phyloP scores from a whole-genome alignment of 2,888 invertebrate genomes.

The Hypomecis punctinalis region DNA sequence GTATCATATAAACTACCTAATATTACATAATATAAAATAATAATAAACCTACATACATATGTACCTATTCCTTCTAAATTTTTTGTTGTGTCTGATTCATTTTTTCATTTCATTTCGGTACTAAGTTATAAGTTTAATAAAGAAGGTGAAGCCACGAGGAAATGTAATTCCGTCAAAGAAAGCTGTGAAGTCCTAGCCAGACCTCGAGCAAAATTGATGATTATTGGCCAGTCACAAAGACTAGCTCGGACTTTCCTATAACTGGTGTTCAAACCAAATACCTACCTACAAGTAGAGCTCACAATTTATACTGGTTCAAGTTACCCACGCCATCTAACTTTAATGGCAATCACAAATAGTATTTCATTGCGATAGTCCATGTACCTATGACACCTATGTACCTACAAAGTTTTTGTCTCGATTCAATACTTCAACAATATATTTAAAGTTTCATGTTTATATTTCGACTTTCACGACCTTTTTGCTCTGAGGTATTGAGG shows the following conservation, averaged over 20 bases:
- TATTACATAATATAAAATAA: too few relatives aligned
- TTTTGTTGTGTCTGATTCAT: too few relatives aligned
- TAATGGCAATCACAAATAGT: background rate
- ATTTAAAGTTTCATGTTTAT: too few relatives aligned
- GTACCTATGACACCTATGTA: too few relatives aligned
- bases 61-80: too few relatives aligned
- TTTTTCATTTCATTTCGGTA: background rate
- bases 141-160: conserved; percentile 41
- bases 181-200: conserved; percentile 48
- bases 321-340: background rate
- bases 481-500: too few relatives aligned
- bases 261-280: conserved; percentile 27
- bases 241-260: conserved; percentile 34
- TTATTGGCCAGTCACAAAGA: conserved; percentile 47
- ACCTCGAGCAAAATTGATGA: conserved; percentile 55
- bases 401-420: too few relatives aligned
- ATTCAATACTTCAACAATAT: too few relatives aligned
- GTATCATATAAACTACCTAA: too few relatives aligned
- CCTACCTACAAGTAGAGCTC: background rate
- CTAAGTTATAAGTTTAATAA: conserved; percentile 22
- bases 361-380: background rate
- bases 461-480: too few relatives aligned
- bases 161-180: conserved; percentile 54
- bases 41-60: too few relatives aligned
- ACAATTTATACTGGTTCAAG: too few relatives aligned